Percentiles rank a stretch among this genome's conserved stretches.
These are phyloP conservation scores for Sylvietta virens DNA, from an alignment of 2,113 vertebrate species.

Conservation along the genomic window DNA sequence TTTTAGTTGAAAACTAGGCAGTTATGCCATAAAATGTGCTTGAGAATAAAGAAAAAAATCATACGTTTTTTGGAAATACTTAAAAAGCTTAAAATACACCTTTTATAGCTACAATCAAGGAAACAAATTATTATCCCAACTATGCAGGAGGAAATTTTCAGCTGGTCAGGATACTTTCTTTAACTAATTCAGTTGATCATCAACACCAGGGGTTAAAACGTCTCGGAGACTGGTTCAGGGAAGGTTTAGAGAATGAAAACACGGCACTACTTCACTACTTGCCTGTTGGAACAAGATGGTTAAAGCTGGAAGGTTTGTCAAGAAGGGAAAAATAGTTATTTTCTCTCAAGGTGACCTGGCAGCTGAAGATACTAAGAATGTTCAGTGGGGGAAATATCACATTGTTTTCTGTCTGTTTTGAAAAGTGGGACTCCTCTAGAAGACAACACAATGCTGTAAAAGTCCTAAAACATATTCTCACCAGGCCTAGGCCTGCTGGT, in stretches of 20 bases:
- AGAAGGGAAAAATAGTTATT: not conserved
- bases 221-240: fast-evolving
- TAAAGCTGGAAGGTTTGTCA: not conserved
- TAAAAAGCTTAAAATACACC: not conserved
- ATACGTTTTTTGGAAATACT: not conserved
- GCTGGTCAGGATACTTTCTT: not conserved
- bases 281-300: not conserved
- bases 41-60: not conserved
- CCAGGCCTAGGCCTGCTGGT: too few relatives aligned
- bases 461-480: not conserved
- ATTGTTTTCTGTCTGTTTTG: not conserved
- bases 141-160: not conserved
- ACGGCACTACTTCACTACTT: not conserved
- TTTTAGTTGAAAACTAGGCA: not conserved
- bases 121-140: not conserved
- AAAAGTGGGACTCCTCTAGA: not conserved
- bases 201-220: fast-evolving
- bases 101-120: not conserved
- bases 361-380: not conserved
- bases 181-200: not conserved
- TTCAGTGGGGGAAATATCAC: not conserved
- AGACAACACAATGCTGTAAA: not conserved
- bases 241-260: not conserved
- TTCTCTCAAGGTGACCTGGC: not conserved
- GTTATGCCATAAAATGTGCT: not conserved